These are phyloP conservation scores for Mionectes olivaceus DNA, from an alignment of 2,797 vertebrate species.

Conservation along the genomic window DNA sequence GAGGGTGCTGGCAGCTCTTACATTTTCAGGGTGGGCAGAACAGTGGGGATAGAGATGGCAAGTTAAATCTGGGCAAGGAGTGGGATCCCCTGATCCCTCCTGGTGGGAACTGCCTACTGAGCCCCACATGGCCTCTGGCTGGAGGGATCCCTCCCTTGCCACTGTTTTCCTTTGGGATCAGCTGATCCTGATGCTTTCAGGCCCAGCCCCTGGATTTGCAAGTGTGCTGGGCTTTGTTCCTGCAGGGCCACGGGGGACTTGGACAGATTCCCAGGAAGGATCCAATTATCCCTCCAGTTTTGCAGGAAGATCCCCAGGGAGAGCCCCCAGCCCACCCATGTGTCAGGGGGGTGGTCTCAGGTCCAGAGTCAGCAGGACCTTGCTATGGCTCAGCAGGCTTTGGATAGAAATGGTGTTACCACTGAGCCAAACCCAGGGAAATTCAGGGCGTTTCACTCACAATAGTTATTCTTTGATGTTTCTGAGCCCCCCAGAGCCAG, in stretches of 20 bases:
- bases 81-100: background rate
- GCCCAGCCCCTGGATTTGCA: background rate
- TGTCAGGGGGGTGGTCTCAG: background rate
- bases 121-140: background rate
- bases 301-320: background rate
- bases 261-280: background rate
- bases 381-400: background rate
- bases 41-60: background rate
- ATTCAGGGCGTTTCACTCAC: rapidly evolving
- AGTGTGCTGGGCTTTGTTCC: background rate
- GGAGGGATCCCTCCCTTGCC: background rate
- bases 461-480: rapidly evolving
- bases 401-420: background rate
- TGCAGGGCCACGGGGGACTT: rapidly evolving
- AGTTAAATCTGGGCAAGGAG: background rate
- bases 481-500: background rate
- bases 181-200: background rate
- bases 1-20: background rate
- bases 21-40: background rate
- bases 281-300: background rate
- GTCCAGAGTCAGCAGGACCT: background rate
- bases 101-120: background rate
- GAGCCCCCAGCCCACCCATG: background rate
- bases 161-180: background rate
- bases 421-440: rapidly evolving